Conservation (phyloP, 2,113 vertebrate species). For the Vulpes vulpes region DNA sequence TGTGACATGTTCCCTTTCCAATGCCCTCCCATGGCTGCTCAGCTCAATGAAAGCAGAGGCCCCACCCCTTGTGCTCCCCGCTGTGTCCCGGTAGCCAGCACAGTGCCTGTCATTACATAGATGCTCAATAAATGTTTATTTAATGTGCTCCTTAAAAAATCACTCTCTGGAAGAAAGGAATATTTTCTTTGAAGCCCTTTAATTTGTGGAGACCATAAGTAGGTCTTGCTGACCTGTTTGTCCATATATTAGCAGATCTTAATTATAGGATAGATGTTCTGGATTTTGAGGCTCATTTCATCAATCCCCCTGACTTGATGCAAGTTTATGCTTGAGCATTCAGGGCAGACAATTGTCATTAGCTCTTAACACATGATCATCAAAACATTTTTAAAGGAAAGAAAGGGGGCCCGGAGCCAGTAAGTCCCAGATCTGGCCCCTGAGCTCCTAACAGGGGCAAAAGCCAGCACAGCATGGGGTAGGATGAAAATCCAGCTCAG, state of each 20-base stretch:
- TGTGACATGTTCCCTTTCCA: neutral
- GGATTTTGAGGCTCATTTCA: slow-evolving; percentile 76
- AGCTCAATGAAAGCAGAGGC: neutral
- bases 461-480: neutral
- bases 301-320: slow-evolving; percentile 45
- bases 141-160: slow-evolving; percentile 31
- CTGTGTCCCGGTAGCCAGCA: neutral
- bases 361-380: slow-evolving; percentile 65
- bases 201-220: slow-evolving; percentile 66
- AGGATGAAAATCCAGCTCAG: neutral
- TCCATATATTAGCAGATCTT: slow-evolving; percentile 68
- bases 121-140: slow-evolving; percentile 56
- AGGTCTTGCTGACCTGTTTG: slow-evolving; percentile 62
- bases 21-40: rapidly evolving
- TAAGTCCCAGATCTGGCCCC: neutral
- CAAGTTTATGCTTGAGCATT: slow-evolving; percentile 78
- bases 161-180: slow-evolving; percentile 50
- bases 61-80: neutral
- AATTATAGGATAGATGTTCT: slow-evolving; percentile 77
- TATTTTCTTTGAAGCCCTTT: slow-evolving; percentile 62
- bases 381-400: slow-evolving; percentile 63
- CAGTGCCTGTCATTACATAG: neutral
- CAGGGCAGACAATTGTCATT: slow-evolving; percentile 73
- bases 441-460: neutral
- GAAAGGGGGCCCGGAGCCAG: slow-evolving; percentile 23